These are phyloP conservation scores for Colletes collaris DNA, from an alignment of 2,888 invertebrate species.

Conservation along the genomic window DNA sequence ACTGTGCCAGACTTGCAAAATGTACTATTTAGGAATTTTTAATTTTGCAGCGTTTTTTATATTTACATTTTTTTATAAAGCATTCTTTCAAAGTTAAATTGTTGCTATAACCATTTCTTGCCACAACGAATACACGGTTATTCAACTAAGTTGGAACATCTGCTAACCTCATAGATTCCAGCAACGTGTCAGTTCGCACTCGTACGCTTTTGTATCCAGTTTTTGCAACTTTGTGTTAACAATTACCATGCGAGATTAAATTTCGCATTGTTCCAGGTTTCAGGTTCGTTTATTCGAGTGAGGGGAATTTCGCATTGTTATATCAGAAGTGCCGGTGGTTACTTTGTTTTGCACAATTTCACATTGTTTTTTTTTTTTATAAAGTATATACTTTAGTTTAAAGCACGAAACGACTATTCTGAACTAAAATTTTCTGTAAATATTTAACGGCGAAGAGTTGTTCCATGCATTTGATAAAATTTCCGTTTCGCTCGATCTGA, in stretches of 20 bases:
- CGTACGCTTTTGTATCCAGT: background rate
- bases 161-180: background rate
- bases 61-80: too few relatives aligned
- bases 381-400: background rate
- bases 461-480: background rate
- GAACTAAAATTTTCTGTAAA: background rate
- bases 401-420: background rate
- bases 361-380: slow-evolving; percentile 9
- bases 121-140: slow-evolving; percentile 6
- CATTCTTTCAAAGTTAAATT: slow-evolving; percentile 28
- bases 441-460: background rate
- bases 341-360: slow-evolving; percentile 30
- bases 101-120: slow-evolving; percentile 12
- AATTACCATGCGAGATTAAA: slow-evolving; percentile 26
- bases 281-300: too few relatives aligned
- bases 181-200: background rate
- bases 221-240: slow-evolving; percentile 36
- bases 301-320: too few relatives aligned
- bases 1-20: too few relatives aligned
- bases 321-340: slow-evolving; percentile 2
- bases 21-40: too few relatives aligned
- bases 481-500: background rate
- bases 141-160: background rate
- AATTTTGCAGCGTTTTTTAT: too few relatives aligned
- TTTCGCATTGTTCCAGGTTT: background rate